Evolutionary conservation across 2,113 vertebrate species (phyloP), one percentile per base, ranked within the genome.

Genomic region (Antennarius striatus): DNA sequence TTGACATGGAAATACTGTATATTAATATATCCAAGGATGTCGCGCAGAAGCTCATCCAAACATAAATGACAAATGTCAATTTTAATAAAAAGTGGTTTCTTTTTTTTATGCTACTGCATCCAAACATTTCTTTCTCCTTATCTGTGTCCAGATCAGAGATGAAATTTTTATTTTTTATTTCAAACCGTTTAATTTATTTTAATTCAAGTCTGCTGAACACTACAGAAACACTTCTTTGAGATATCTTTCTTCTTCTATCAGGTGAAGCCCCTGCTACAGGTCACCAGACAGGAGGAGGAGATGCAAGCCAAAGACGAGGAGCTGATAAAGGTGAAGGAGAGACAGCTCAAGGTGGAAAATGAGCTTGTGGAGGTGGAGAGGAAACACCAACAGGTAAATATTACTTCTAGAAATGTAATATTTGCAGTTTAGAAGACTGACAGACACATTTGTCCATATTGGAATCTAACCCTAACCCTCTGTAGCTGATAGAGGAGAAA

Each of bases 261-360:
- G 98, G 97, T 99, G 83, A 99, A 99, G 83, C 98, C 98, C n/a
- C 92, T 99, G 63, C 93, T 99, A 5, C 98, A 99, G 84, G 98
- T 99, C 22, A 99, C 97, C 58, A 93, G 98, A 47, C 98, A 99
- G 73, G 98, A 99, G 56, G 98, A 99, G 65, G 98, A 99, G 63
- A 93, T 99, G 65, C 96, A 95, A 84, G 96, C 98, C 72, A 99
- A 98, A 89, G 98, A 99, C 0, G 98, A 99, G 71, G 97, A 99
- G 77, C 90, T 99, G 70, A 55, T 96, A 66, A 99, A 99, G 76
- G 97, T 98, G 90, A 98, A 98, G 79, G 98, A 99, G 89, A 95
- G 93, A 61, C 96, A 98, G 83, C 94, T 92, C 0, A 98, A 98
- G 85, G 96, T 97, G 88, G 97, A 99, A 77, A 94, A 91, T 10